Evolutionary conservation across 2,888 invertebrate genomes (phyloP).

Genomic region (Cordilura impudica): DNA sequence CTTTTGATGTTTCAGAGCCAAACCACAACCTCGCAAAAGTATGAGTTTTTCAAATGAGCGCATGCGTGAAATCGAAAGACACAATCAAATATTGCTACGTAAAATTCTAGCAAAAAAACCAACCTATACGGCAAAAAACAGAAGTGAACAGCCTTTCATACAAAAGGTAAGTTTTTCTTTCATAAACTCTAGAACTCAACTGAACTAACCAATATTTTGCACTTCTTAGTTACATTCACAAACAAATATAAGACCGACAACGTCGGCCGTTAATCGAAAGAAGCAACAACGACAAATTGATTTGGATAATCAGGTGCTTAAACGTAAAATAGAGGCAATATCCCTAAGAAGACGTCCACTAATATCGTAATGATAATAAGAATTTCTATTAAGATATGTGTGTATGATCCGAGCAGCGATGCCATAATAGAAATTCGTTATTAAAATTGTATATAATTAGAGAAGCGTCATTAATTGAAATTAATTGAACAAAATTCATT

Average conservation of each 20-base stretch:
- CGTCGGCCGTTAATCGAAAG: conserved; percentile 79
- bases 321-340: conserved; percentile 75
- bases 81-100: conserved; percentile 80
- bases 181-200: neutral
- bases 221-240: conserved; percentile 61
- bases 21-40: conserved; percentile 68
- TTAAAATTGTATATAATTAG: too few relatives aligned
- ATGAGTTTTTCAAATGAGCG: conserved; percentile 81
- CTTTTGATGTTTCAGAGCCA: conserved; percentile 18
- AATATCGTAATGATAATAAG: conserved; percentile 13
- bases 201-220: neutral
- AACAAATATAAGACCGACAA: conserved; percentile 70
- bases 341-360: conserved; percentile 53
- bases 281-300: conserved; percentile 81
- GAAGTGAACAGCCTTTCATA: conserved; percentile 36
- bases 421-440: neutral
- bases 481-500: neutral
- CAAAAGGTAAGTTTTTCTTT: conserved; percentile 44
- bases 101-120: conserved; percentile 80
- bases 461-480: too few relatives aligned
- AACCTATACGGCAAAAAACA: conserved; percentile 62
- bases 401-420: neutral
- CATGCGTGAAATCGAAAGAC: conserved; percentile 81
- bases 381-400: neutral
- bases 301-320: conserved; percentile 80